Base-by-base conservation (phyloP, 2,113 vertebrate genomes). In the Callopanchax toddi region DNA sequence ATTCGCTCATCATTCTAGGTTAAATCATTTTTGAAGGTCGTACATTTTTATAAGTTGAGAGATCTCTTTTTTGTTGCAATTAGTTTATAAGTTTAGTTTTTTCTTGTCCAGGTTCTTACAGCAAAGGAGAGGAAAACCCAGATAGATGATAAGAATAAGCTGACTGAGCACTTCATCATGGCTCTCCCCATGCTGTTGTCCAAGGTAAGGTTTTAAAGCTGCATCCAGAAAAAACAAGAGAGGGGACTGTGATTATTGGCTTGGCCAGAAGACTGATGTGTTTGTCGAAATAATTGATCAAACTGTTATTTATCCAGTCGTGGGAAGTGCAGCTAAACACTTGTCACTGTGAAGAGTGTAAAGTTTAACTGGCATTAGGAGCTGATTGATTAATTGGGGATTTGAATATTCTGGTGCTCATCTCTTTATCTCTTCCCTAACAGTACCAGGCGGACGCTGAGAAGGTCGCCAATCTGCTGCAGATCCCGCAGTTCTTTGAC, bases 61-160 rank as follows among this genome's bases (percentile, higher is more conserved):
- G n/a, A n/a, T n/a, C n/a, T n/a, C n/a, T n/a, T n/a, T n/a, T n/a
- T 32, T 32, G 1, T 32, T 7, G 6, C 29, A 1, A 9, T 9
- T 9, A 8, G 29, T 32, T 32, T 6, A 9, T 32, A 32, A 32
- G 29, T 60, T 16, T 36, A 22, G 21, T 34, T 60, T 46, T 34
- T 34, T 2, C 11, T 49, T 62, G 12, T 82, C 57, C 90, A 87
- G 96, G 97, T 99, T 63, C 91, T 99, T 86, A 99, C 97, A 50
- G 96, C 97, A 50, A 99, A 99, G 91, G 97, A 99, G 88, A 96
- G 97, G 79, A 99, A 99, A 94, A 98, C 95, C 15, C 97, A 99
- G 86, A 97, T 99, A 79, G 97, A 99, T 5, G 97, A 99, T 81
- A 95, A 95, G 83, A 99, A 98, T 88, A 98, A 98, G 87, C 81